Percentiles rank a stretch among this genome's conserved stretches.
These are phyloP conservation scores for Ceratothoa steindachneri DNA, from an alignment of 2,888 invertebrate genomes.

Conservation along the genomic window DNA sequence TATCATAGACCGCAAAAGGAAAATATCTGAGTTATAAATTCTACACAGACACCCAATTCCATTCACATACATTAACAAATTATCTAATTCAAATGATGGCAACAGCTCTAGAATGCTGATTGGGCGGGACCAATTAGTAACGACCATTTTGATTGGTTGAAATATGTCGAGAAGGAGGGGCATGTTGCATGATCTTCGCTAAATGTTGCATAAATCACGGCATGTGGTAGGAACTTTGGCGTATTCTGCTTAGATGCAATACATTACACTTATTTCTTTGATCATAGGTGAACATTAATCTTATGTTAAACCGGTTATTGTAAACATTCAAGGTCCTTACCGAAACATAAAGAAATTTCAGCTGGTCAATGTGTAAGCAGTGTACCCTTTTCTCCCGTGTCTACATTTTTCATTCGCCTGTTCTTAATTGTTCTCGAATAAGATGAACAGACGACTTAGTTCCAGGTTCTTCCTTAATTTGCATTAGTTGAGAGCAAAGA, in stretches of 20 bases:
- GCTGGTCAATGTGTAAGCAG: constrained; percentile 3
- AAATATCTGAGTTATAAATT: constrained; percentile 12
- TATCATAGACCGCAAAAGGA: constrained; percentile 10
- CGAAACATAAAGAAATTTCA: constrained; percentile 4
- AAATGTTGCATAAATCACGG: constrained; percentile 14
- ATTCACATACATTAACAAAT: constrained; percentile 2
- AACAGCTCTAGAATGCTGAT: constrained; percentile 4
- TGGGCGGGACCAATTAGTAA: constrained; percentile 8
- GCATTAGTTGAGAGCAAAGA: neutral
- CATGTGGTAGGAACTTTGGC: constrained; percentile 8
- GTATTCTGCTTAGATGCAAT: constrained; percentile 12
- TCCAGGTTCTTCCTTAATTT: neutral
- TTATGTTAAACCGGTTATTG: constrained; percentile 13
- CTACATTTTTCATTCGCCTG: constrained; percentile 4
- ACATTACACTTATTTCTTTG: constrained; percentile 15
- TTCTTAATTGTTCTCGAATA: neutral
- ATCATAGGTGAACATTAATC: constrained; percentile 12
- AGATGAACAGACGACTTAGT: neutral
- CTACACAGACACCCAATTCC: neutral
- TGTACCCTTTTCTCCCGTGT: neutral
- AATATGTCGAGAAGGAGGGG: constrained; percentile 1
- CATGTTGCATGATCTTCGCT: constrained; percentile 9
- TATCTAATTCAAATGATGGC: neutral
- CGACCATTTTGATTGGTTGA: neutral
- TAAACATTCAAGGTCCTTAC: constrained; percentile 4